Conservation (phyloP, 2,888 invertebrate species). For the Mellilla xanthometata region DNA sequence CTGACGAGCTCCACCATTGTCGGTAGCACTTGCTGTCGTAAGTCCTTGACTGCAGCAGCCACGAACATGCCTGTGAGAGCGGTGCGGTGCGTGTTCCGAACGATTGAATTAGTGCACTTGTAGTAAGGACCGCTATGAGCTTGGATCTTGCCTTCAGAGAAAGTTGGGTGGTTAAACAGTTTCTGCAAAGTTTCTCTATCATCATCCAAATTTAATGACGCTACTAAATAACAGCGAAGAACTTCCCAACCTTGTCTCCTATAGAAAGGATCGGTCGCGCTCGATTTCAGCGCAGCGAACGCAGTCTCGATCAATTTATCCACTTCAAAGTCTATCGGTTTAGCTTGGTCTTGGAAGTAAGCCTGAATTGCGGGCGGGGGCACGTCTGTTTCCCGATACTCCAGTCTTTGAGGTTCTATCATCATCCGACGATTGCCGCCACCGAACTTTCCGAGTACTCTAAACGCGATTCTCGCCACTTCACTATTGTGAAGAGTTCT, state of each 20-base stretch:
- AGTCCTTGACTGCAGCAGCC: conserved; percentile 96
- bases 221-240: conserved; percentile 93
- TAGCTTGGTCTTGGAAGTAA: conserved; percentile 92
- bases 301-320: conserved; percentile 95
- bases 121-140: conserved; percentile 88
- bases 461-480: conserved; percentile 93
- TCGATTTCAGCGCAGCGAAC: conserved; percentile 92
- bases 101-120: conserved; percentile 90
- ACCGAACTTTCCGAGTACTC: conserved; percentile 99
- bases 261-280: conserved; percentile 94
- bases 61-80: conserved; percentile 97
- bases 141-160: conserved; percentile 89
- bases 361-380: conserved; percentile 93
- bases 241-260: conserved; percentile 98
- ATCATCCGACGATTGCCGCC: conserved; percentile 99
- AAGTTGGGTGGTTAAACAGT: conserved; percentile 91
- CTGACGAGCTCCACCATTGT: conserved; percentile 95
- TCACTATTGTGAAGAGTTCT: conserved; percentile 95
- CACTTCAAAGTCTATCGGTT: conserved; percentile 92
- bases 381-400: conserved; percentile 92
- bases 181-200: conserved; percentile 90
- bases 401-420: conserved; percentile 97
- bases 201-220: conserved; percentile 92
- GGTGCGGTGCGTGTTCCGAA: conserved; percentile 93
- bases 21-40: conserved; percentile 91